These are phyloP conservation scores for Numenius phaeopus DNA, from an alignment of 2,797 vertebrate genomes.

Conservation along the genomic window DNA sequence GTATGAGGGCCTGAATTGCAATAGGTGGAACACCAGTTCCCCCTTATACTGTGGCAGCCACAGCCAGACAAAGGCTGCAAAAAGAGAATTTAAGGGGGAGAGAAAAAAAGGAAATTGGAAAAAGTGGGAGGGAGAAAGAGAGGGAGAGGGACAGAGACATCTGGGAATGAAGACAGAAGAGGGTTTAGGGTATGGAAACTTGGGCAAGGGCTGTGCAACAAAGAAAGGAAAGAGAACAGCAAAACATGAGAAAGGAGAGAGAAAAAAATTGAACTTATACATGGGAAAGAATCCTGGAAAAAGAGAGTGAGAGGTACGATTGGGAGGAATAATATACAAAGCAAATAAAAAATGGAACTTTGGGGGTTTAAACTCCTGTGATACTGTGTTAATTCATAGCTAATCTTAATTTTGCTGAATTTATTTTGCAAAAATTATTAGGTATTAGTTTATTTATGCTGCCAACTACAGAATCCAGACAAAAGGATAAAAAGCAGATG, in stretches of 20 bases:
- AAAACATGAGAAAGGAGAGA: background rate
- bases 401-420: background rate
- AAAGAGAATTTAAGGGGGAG: background rate
- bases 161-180: background rate
- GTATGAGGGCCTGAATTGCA: background rate
- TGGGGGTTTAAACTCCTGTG: background rate
- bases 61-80: background rate
- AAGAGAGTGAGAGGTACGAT: background rate
- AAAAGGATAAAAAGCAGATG: background rate
- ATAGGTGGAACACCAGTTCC: background rate
- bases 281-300: background rate
- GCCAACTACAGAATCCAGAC: background rate
- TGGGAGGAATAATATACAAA: background rate
- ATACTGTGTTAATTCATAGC: background rate
- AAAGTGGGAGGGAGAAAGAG: background rate
- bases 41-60: background rate
- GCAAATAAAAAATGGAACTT: background rate
- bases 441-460: background rate
- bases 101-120: background rate
- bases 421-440: background rate
- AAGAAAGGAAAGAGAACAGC: background rate
- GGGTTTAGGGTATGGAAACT: background rate
- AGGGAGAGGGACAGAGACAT: background rate
- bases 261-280: rapidly evolving
- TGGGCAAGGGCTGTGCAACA: background rate